Percentiles rank a stretch among this genome's conserved stretches.
phyloP scores from a whole-genome alignment of 2,888 invertebrate species.

The Disparrhopalites patrizii region DNA sequence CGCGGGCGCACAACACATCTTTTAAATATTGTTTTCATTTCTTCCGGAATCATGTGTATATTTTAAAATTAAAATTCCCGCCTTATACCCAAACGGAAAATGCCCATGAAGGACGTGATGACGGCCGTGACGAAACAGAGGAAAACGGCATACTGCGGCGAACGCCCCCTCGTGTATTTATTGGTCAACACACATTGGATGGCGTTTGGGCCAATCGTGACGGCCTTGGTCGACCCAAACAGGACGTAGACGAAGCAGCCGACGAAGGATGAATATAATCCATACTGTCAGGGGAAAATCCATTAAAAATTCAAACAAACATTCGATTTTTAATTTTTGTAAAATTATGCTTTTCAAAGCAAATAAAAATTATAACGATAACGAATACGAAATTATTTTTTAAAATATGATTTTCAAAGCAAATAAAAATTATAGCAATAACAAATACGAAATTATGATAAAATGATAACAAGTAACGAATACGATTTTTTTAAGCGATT shows the following conservation, averaged over 20 bases:
- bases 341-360: background rate
- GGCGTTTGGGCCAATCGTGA: constrained; percentile 40
- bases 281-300: too few species aligned
- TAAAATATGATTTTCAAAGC: background rate
- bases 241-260: constrained; percentile 88
- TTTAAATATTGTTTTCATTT: too few species aligned
- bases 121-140: constrained; percentile 70
- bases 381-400: background rate
- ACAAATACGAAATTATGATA: too few species aligned
- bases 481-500: too few species aligned
- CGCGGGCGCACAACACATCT: constrained; percentile 34
- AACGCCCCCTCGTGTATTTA: constrained; percentile 24
- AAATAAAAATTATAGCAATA: too few species aligned
- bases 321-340: background rate
- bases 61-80: background rate
- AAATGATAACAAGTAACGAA: too few species aligned
- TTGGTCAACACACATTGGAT: constrained; percentile 26
- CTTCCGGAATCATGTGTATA: background rate
- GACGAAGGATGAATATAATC: constrained; percentile 89
- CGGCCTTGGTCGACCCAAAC: constrained; percentile 59
- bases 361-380: too few species aligned
- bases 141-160: constrained; percentile 64
- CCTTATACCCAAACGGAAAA: constrained; percentile 66
- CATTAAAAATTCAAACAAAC: background rate
- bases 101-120: constrained; percentile 73